Base-by-base conservation (phyloP, 2,888 invertebrate species). In the Aphidoletes aphidimyza region DNA sequence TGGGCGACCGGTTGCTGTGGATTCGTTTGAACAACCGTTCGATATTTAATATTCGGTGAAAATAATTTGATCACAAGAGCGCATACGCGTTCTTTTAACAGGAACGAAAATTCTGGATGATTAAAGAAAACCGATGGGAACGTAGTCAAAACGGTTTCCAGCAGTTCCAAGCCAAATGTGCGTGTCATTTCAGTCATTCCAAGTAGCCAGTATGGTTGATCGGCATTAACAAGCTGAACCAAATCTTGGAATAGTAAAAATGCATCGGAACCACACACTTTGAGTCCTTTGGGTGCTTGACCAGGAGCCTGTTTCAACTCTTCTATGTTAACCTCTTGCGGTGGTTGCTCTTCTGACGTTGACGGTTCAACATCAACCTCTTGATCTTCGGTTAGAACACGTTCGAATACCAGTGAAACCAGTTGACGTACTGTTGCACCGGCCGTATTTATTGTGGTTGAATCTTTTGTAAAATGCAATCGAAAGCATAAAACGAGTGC, bases 41-140 rank as follows among this genome's bases (percentile, higher is more conserved):
- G 94, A 90, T 97, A 97, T 89, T 99, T 99, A n/a, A 99, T 96
- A 89, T 98, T 99, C 17, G 99, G 99, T 36, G 99, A 99, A 90
- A 99, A 99, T 85, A 99, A 91, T 90, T 98, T 96, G 86, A 99
- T 99, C n/a, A 99, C 97, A 87, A 99, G 92, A 0, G 99, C 98
- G 89, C 99, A 99, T 0, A 99, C 98, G 86, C 97, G 93, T 89
- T 99, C 99, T 89, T 98, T 99, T 85, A 99, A 90, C 47, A 99
- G 91, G 88, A 98, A 96, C 87, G 96, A 95, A 89, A 99, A 98
- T 89, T 99, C 98, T 6, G 94, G 93, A 90, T 98, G 97, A 96
- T 95, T 95, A 88, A 94, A 95, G 90, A 97, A 97, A 83, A 97
- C 94, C 83, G 93, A 92, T 47, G 95, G 94, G 90, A 96, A 97